Evolutionary conservation across 2,888 invertebrate species (phyloP).

Genomic region (Xestia rhomboidea): DNA sequence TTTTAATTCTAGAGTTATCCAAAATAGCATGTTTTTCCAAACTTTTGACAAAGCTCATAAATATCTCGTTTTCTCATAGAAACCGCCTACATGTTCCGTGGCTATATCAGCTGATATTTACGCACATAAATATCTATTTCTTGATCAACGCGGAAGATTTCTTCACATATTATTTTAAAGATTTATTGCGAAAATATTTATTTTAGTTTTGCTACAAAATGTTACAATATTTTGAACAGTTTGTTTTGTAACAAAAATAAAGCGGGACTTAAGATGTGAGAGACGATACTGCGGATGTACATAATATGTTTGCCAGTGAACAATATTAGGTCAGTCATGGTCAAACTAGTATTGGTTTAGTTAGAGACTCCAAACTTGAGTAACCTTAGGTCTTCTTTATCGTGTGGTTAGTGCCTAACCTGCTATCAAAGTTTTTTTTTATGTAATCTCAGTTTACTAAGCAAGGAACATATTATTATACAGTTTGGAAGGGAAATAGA

Average conservation of each 20-base stretch:
- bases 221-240: slow-evolving; percentile 1
- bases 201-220: not conserved
- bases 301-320: not conserved
- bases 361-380: not conserved
- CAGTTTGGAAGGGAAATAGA: too few species aligned
- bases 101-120: slow-evolving; percentile 11
- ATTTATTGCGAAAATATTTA: slow-evolving; percentile 31
- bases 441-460: too few species aligned
- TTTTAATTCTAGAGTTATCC: not conserved
- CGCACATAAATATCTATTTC: slow-evolving; percentile 35
- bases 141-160: slow-evolving; percentile 44
- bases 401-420: too few species aligned
- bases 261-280: not conserved
- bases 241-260: slow-evolving; percentile 13
- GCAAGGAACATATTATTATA: too few species aligned
- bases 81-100: slow-evolving; percentile 22
- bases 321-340: not conserved
- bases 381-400: too few species aligned
- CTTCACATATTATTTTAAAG: slow-evolving; percentile 11
- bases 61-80: not conserved
- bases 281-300: not conserved
- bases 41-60: slow-evolving; percentile 23
- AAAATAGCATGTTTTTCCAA: not conserved
- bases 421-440: too few species aligned
- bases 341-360: not conserved